Percentiles rank a stretch among this genome's conserved stretches.
Evolutionary conservation across 2,888 invertebrate genomes (phyloP).

Genomic region (Trichopria drosophilae): DNA sequence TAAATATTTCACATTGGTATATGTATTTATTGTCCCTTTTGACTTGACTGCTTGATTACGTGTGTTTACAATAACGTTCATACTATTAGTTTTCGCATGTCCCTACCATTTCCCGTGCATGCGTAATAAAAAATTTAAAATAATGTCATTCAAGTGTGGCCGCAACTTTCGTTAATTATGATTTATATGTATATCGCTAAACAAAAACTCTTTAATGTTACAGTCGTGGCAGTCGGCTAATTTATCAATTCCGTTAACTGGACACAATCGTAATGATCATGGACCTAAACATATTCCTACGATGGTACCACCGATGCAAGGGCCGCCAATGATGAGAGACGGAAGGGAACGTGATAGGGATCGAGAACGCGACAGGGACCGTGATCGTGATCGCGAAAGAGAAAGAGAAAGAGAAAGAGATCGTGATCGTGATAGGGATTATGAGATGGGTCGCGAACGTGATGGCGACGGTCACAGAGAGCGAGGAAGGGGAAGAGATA

Average conservation of each 20-base stretch:
- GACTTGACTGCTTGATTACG: too few relatives aligned
- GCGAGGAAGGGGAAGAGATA: constrained; percentile 43
- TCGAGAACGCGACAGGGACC: constrained; percentile 43
- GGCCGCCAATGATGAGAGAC: constrained; percentile 48
- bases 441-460: constrained; percentile 45
- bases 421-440: constrained; percentile 42
- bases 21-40: too few relatives aligned
- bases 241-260: constrained; percentile 50
- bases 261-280: constrained; percentile 48
- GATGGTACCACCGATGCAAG: constrained; percentile 53
- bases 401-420: constrained; percentile 56
- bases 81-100: too few relatives aligned
- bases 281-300: constrained; percentile 54
- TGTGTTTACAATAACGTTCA: too few relatives aligned
- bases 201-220: too few relatives aligned
- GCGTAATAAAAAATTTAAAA: too few relatives aligned
- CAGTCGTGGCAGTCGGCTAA: constrained; percentile 56
- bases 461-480: constrained; percentile 43
- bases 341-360: constrained; percentile 57
- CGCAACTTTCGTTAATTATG: too few relatives aligned
- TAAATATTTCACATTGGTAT: too few relatives aligned
- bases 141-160: too few relatives aligned
- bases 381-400: constrained; percentile 50
- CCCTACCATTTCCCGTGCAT: too few relatives aligned
- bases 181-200: too few relatives aligned